Evolutionary conservation across 2,888 invertebrate genomes (phyloP), one percentile per base, ranked within the genome.

Genomic region (Spatulosminthurus flaviceps): DNA sequence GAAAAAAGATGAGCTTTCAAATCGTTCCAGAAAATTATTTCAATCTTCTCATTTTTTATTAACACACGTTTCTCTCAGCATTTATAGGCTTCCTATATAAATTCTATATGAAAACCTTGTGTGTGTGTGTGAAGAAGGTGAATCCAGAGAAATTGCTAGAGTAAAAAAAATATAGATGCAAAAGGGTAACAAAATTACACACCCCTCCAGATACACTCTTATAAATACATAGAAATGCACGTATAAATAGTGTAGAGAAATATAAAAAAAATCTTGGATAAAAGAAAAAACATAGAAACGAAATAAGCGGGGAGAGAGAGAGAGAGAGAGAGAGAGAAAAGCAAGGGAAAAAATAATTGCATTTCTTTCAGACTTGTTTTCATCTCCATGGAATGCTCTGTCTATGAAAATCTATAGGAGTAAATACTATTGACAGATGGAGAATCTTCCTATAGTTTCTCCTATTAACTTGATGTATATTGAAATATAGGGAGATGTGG

Each of bases 331-430:
- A 22, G 19, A 26, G 22, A 28, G 22, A 51, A 51, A 2, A 11
- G 16, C 16, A 51, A 51, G 51, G 51, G 19, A 51, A 51, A 51
- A 51, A 51, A 51, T 51, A 51, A 51, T 51, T 51, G 51, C 51
- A 51, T 51, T 51, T 51, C 51, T n/a, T 51, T 51, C 51, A 51
- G 51, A 51, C 51, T 51, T 51, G 51, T 51, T 51, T 51, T 51
- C 51, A 2, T 51, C 51, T n/a, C 51, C 16, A 2, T 51, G 51
- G n/a, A 51, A 51, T n/a, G 5, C 51, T 19, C 51, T 51, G 5
- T 2, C 5, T 11, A 51, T 51, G 16, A 11, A 51, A 51, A 51
- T 51, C 5, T 51, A 19, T 51, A 51, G 4, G 51, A 51, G 51
- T 51, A 51, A 51, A 51, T 51, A 51, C 9, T 51, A 51, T 51